phyloP scores from a whole-genome alignment of 1,140 invertebrate genomes.

The Drosophila setifemur region DNA sequence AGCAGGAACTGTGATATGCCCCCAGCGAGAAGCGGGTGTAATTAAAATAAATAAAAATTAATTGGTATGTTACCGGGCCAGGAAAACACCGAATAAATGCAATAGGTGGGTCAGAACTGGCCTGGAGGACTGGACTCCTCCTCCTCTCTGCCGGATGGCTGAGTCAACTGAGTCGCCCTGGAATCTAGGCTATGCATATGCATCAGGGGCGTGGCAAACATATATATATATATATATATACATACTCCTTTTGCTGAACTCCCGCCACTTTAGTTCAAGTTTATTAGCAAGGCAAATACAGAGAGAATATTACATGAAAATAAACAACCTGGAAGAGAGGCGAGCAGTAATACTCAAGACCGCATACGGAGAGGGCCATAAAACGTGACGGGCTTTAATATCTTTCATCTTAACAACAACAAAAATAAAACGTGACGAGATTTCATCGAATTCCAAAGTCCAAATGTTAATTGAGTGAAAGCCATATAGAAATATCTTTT shows the following conservation, averaged over 20 bases:
- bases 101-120: neutral
- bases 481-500: neutral
- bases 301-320: slow-evolving; percentile 32
- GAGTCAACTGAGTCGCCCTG: slow-evolving; percentile 29
- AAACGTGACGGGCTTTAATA: slow-evolving; percentile 37
- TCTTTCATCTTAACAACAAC: slow-evolving; percentile 39
- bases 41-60: slow-evolving; percentile 53
- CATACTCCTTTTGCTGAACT: too few species aligned
- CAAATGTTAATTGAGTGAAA: slow-evolving; percentile 21
- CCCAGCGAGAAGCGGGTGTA: slow-evolving; percentile 7
- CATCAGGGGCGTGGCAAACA: slow-evolving; percentile 24
- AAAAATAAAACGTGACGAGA: slow-evolving; percentile 35
- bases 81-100: neutral
- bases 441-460: slow-evolving; percentile 16
- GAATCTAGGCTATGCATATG: slow-evolving; percentile 26
- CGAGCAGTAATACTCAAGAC: slow-evolving; percentile 3
- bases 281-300: slow-evolving; percentile 39
- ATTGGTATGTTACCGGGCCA: slow-evolving; percentile 42
- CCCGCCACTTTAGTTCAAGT: slow-evolving; percentile 24
- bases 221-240: too few species aligned
- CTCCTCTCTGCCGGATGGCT: slow-evolving; percentile 20
- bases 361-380: slow-evolving; percentile 10
- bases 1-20: slow-evolving; percentile 20
- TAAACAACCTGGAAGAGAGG: slow-evolving; percentile 6
- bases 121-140: neutral